phyloP scores from a whole-genome alignment of 2,797 vertebrate genomes.

The Protosalanx chinensis region DNA sequence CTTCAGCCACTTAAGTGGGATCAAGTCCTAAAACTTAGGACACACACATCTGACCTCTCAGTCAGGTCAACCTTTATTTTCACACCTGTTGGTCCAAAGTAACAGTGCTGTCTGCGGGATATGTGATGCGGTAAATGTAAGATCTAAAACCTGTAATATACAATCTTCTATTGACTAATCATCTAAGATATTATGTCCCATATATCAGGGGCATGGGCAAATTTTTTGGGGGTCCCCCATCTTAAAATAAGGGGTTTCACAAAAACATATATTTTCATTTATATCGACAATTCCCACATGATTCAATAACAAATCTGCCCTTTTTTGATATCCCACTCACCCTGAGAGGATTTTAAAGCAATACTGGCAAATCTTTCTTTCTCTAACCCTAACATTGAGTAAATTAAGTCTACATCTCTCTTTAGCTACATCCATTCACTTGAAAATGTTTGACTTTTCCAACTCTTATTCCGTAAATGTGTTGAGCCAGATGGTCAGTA shows the following conservation, averaged over 20 bases:
- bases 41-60: slow-evolving; percentile 49
- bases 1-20: slow-evolving; percentile 69
- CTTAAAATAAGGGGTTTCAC: too few species aligned
- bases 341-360: not conserved
- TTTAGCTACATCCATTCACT: too few species aligned
- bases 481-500: too few species aligned
- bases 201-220: too few species aligned
- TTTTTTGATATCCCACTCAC: slow-evolving; percentile 22
- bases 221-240: too few species aligned
- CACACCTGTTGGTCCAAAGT: slow-evolving; percentile 42
- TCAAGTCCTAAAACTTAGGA: slow-evolving; percentile 65
- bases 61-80: slow-evolving; percentile 38
- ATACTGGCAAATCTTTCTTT: slow-evolving; percentile 17
- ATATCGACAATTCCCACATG: not conserved
- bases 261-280: too few species aligned
- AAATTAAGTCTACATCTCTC: slow-evolving; percentile 14
- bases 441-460: too few species aligned
- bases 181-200: too few species aligned
- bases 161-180: too few species aligned
- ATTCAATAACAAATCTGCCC: slow-evolving; percentile 11
- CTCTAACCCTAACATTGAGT: slow-evolving; percentile 39
- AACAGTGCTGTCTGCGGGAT: not conserved
- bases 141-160: too few species aligned
- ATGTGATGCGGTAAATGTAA: not conserved
- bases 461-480: too few species aligned